Evolutionary conservation across 2,113 vertebrate genomes (phyloP), one percentile per base, ranked within the genome.

Genomic region (Poicephalus gulielmi): DNA sequence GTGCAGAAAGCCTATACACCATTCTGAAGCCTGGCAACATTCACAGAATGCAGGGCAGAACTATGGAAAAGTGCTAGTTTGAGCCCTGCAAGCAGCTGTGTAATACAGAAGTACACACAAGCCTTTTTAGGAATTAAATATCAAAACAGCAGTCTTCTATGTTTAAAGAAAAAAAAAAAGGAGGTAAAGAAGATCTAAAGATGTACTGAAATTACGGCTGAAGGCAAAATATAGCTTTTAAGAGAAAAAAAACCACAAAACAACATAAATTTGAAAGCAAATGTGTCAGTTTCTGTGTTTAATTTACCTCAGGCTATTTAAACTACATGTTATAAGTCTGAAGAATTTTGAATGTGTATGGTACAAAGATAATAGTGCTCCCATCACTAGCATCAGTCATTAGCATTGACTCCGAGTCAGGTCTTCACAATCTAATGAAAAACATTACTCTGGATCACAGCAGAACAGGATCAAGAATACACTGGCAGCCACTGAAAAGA

Each of bases 1-100:
- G 88, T 22, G 39, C 88, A 91, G 91, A 95, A 94, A 96, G 95
- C 91, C 95, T 82, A 94, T 97, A 92, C 86, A 89, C 50, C 62
- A 75, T 22, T 94, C 91, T 84, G 81, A 95, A 89, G 74, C 94
- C 91, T 14, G 7, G n/a, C 16, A 93, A 83, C 64, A 59, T 57
- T 83, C 83, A 93, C 53, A 95, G 75, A 93, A 43, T 17, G 41
- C 87, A 91, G 57, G 70, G 59, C 33, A 95, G 84, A 76, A 83
- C 84, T 49, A 53, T 37, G 15, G 78, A 94, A 89, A 94, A 92
- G 67, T 37, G 68, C 88, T 96, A 77, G 79, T 28, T 20, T 77
- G 83, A 86, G 70, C 44, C 35, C 57, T 37, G 62, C 59, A 85
- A 90, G 90, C 87, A 90, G 70, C 57, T 79, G 35, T 35, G 33